Base-by-base conservation (phyloP, 2,797 vertebrate species). In the Etheostoma perlongum region DNA sequence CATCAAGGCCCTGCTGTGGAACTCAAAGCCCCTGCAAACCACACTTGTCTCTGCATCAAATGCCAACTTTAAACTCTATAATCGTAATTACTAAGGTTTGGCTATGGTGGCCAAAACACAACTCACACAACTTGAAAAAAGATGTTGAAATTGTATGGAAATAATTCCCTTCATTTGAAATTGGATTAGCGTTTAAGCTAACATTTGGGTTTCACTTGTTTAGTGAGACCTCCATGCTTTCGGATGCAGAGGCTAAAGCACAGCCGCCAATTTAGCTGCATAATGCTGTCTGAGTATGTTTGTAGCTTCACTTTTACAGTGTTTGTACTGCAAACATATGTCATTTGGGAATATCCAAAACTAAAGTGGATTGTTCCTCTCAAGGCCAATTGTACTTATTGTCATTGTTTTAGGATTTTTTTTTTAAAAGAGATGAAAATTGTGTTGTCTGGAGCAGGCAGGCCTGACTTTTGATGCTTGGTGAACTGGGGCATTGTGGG, bases 131-230 rank as follows among this genome's bases (percentile, higher is more conserved):
- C 40, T 9, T 2, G 40, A 40, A 40, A 40, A 82, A 48, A 63
- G 81, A 81, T 72, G 60, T 78, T 80, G 55, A 74, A 79, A 83
- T 78, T 82, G 67, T 87, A 88, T 85, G 83, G 78, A 76, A 75
- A 76, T 78, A 63, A 79, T 64, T 77, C 21, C 67, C 25, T 78
- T 75, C 87, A 81, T 87, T 84, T 80, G 85, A 84, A 93, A 91
- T 92, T 68, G 67, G 85, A 94, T 94, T 92, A 91, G 84, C 2
- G 82, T 89, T 90, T 88, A 75, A 80, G 82, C 82, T 88, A 93
- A 93, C 57, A 13, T 94, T 94, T 93, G 80, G 81, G 91, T 94
- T 94, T 92, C 92, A 89, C 85, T 89, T 76, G 79, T 89, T 92
- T 87, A 90, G 85, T 71, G 87, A 90, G 76, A 91, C 88, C 74